These are phyloP conservation scores for Hydrolagus colliei DNA, from an alignment of 2,797 vertebrate genomes.

Conservation along the genomic window DNA sequence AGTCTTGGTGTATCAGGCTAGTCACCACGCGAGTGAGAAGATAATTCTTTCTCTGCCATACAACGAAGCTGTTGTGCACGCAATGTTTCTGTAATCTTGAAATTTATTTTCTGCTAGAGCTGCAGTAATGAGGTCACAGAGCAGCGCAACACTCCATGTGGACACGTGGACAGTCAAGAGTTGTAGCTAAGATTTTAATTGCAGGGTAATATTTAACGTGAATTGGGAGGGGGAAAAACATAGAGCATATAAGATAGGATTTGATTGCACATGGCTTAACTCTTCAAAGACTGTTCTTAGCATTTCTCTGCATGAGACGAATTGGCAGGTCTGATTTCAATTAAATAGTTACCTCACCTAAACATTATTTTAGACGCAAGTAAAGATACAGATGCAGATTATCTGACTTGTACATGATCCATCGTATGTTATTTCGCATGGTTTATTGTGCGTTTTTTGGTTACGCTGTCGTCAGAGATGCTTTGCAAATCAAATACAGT, in stretches of 20 bases:
- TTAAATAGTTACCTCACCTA: not conserved
- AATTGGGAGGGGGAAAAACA: not conserved
- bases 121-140: conserved; percentile 5
- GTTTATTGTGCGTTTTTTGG: not conserved
- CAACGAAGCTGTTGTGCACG: not conserved
- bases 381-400: not conserved
- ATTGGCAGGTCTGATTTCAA: not conserved
- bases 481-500: not conserved
- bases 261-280: not conserved
- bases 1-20: not conserved
- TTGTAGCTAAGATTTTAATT: not conserved
- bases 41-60: not conserved
- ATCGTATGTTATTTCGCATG: not conserved
- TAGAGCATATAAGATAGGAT: not conserved
- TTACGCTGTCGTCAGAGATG: no score
- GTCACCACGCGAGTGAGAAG: not conserved
- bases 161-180: not conserved
- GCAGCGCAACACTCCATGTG: not conserved
- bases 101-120: conserved; percentile 7
- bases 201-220: not conserved
- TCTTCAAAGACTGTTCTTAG: not conserved
- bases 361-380: not conserved
- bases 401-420: not conserved
- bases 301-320: not conserved
- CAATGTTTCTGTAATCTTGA: not conserved